These are phyloP conservation scores for Macrotrachela quadricornifera DNA, from an alignment of 1,140 invertebrate genomes.

Conservation along the genomic window DNA sequence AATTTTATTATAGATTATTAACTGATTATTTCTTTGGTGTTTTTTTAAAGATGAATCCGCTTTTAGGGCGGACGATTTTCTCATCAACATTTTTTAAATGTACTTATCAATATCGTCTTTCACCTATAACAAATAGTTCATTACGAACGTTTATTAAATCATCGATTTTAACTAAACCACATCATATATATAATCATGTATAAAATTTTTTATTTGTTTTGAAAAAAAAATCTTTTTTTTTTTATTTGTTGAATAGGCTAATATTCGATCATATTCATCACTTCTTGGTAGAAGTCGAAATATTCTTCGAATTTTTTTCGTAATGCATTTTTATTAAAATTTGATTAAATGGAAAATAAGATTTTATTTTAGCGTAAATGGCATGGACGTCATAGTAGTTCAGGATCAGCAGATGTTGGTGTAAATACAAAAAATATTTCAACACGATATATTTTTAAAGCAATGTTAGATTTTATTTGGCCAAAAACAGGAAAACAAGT, in stretches of 20 bases:
- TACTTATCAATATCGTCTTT: background rate
- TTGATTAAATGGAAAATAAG: slow-evolving; percentile 16
- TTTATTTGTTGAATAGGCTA: too few relatives aligned
- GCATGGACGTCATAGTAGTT: too few relatives aligned
- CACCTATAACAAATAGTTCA: background rate
- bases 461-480: slow-evolving; percentile 82
- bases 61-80: background rate
- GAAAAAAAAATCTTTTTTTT: too few relatives aligned
- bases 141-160: background rate
- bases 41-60: background rate
- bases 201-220: too few relatives aligned
- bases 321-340: too few relatives aligned
- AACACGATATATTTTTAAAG: slow-evolving; percentile 47
- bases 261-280: slow-evolving; percentile 10
- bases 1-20: too few relatives aligned
- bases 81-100: background rate
- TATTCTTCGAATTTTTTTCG: slow-evolving; percentile 10
- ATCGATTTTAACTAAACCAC: background rate
- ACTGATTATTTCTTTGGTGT: background rate
- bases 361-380: too few relatives aligned
- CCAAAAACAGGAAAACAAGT: slow-evolving; percentile 65
- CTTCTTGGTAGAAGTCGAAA: slow-evolving; percentile 35
- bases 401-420: too few relatives aligned
- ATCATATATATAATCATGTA: background rate
- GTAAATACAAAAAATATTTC: too few relatives aligned